A percentile compares a stretch with the other conserved stretches of the same genome.
Evolutionary conservation across 2,797 vertebrate species (phyloP).

Genomic region (Mastacembelus armatus): DNA sequence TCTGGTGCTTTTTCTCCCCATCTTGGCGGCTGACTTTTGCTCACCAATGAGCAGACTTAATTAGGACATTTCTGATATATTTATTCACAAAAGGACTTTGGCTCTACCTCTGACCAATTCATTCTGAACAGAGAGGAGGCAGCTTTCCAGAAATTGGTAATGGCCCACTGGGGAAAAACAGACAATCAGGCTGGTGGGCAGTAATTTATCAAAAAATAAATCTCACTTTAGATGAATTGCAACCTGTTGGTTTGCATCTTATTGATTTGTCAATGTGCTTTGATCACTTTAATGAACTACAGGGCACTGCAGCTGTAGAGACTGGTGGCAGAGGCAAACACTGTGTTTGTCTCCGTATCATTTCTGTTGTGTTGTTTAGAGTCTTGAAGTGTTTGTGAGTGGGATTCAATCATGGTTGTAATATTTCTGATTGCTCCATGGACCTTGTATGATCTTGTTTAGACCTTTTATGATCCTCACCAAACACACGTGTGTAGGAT

Average conservation of each 20-base stretch:
- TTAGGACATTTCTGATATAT: constrained; percentile 83
- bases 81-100: constrained; percentile 81
- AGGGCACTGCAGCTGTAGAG: background rate
- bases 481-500: too few species aligned
- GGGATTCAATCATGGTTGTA: too few species aligned
- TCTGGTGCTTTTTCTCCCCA: constrained; percentile 15
- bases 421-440: too few species aligned
- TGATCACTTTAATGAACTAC: constrained; percentile 26
- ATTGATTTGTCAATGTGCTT: constrained; percentile 42
- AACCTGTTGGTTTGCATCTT: constrained; percentile 46
- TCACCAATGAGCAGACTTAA: constrained; percentile 80
- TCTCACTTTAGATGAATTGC: constrained; percentile 38
- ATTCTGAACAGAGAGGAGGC: constrained; percentile 62
- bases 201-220: constrained; percentile 49
- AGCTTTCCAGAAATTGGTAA: constrained; percentile 56
- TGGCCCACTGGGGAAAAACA: constrained; percentile 55
- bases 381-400: background rate
- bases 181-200: constrained; percentile 50
- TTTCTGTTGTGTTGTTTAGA: too few species aligned
- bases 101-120: constrained; percentile 69
- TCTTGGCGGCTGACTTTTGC: constrained; percentile 58
- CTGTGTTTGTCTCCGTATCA: too few species aligned
- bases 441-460: too few species aligned
- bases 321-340: background rate
- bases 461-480: too few species aligned